Evolutionary conservation across 2,113 vertebrate species (phyloP).

Genomic region (Otus sunia): DNA sequence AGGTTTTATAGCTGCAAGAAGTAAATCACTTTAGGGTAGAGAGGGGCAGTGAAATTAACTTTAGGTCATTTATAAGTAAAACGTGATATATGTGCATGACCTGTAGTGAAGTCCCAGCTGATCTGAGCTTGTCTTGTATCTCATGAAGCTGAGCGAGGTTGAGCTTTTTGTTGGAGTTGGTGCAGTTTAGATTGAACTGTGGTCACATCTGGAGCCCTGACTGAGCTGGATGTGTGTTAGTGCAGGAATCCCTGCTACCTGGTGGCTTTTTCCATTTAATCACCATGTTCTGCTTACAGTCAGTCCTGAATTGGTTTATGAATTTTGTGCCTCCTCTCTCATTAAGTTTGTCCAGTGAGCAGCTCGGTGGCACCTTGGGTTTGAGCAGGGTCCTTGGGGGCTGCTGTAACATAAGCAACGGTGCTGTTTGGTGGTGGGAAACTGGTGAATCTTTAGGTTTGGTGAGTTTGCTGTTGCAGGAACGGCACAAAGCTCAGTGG

Average conservation of each 20-base stretch:
- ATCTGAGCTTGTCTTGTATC: neutral
- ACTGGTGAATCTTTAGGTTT: neutral
- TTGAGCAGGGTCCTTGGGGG: accelerated
- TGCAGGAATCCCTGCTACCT: neutral
- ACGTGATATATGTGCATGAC: accelerated
- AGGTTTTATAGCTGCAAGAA: neutral
- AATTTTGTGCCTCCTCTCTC: neutral
- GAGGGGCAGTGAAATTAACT: neutral
- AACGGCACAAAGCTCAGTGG: neutral
- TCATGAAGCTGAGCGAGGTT: neutral
- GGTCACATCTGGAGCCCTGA: neutral
- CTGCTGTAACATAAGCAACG: accelerated
- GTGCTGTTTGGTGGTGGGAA: neutral
- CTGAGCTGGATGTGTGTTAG: neutral
- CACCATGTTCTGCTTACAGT: neutral
- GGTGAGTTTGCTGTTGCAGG: neutral
- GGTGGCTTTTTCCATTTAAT: neutral
- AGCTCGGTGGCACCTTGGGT: neutral
- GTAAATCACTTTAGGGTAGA: neutral
- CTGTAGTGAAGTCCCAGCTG: neutral
- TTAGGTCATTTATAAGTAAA: accelerated
- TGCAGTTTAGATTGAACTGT: neutral
- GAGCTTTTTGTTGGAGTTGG: neutral
- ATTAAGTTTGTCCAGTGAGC: neutral
- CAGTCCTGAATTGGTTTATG: neutral